A percentile compares a stretch with the other conserved stretches of the same genome.
phyloP scores from a whole-genome alignment of 1,140 invertebrate genomes.

The Drosophila dunni region DNA sequence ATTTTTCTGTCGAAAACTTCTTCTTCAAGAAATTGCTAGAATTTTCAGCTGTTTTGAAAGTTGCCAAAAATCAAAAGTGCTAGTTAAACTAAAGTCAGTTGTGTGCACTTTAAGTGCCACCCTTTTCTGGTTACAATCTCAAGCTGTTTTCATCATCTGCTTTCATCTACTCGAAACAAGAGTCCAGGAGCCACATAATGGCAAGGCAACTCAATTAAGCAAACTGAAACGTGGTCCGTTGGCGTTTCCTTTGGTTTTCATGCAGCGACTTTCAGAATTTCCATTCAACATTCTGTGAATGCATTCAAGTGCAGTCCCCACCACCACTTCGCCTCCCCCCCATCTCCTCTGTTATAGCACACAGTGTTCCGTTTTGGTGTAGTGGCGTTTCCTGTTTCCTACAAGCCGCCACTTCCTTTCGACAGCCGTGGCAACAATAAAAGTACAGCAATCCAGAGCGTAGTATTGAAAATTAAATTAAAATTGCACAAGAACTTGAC shows the following conservation, averaged over 20 bases:
- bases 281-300: conserved; percentile 59
- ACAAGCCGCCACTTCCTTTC: conserved; percentile 70
- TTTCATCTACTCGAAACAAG: neutral
- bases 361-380: conserved; percentile 31
- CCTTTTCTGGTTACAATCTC: neutral
- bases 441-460: neutral
- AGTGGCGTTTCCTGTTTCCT: conserved; percentile 73
- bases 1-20: neutral
- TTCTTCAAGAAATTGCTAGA: neutral
- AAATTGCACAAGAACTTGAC: conserved; percentile 73
- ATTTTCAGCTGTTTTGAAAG: conserved; percentile 4
- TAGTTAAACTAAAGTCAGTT: conserved; percentile 21
- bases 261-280: conserved; percentile 52
- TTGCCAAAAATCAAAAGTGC: conserved; percentile 11
- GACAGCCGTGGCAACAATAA: conserved; percentile 42
- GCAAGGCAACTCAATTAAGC: conserved; percentile 75
- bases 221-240: conserved; percentile 62
- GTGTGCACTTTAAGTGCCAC: conserved; percentile 24
- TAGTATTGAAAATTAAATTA: conserved; percentile 70
- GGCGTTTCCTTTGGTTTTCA: conserved; percentile 48
- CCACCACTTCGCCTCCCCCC: neutral
- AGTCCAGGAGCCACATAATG: conserved; percentile 48
- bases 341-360: neutral
- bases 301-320: conserved; percentile 37
- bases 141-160: neutral